Evolutionary conservation across 2,888 invertebrate genomes (phyloP), one percentile per base, ranked within the genome.

Genomic region (Epiperipatus broadwayi): DNA sequence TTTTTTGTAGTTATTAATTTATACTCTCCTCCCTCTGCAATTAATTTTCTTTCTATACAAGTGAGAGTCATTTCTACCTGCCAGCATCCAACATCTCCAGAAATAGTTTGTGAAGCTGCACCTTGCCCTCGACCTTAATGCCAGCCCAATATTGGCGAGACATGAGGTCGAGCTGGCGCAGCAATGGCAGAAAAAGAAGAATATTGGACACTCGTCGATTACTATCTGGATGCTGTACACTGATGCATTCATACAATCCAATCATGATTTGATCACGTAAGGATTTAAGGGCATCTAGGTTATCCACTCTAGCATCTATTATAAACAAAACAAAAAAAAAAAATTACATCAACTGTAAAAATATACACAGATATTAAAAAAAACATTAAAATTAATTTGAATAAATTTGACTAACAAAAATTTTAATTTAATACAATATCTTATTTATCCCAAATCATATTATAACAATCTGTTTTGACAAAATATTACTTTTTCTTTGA

Each of bases 71-170:
- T n/a, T n/a, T n/a, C n/a, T n/a, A n/a, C n/a, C n/a, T n/a, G n/a
- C n/a, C 18, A 15, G 18, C 21, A 43, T 58, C 58, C 18, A 58
- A 49, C 58, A 58, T 58, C 47, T 58, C 58, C 21, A 55, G 48
- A 45, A 58, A 55, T 7, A 58, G 54, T 50, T 58, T 57, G 48
- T 58, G 57, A 49, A 58, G 54, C 45, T 52, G 50, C 31, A 58
- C 53, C 15, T 52, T 51, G 27, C 56, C 57, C 33, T 52, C 53
- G 42, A 54, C 54, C 46, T 57, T 58, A 43, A 58, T 51, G 41
- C 52, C 52, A 43, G 53, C 52, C 58, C 58, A 58, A 50, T 52
- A 58, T 41, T 56, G 53, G 41, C 52, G 52, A 46, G 56, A 54
- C 37, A 56, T 52, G 12, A 55, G 48, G 43, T 56, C 55, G 40